Base-by-base conservation (phyloP, 92 coral and sea anemone genomes). In the Umimayanthus chanpuru region DNA sequence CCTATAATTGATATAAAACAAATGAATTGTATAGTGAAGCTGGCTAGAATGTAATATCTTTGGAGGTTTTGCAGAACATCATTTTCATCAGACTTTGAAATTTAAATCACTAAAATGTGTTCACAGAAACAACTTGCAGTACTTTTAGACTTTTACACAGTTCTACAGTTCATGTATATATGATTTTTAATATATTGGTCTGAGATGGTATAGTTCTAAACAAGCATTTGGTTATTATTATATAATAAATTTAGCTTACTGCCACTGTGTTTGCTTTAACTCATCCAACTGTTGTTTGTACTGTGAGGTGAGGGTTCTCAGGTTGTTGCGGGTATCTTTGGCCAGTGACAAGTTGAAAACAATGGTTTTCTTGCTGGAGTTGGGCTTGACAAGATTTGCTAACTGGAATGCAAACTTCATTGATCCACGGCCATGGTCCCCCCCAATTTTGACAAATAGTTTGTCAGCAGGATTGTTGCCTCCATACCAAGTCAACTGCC, bases 341-440 rank as follows among this genome's bases (percentile, higher is more conserved):
- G 68, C 89, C 66, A 72, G 81, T 72, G 49, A 86, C 50, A 76
- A 72, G 89, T 14, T 66, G 53, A 86, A 86, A 28, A 86, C 83
- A n/a, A 86, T 55, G 28, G 83, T 86, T 49, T 74, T 86, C 67
- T 86, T 86, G 89, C 83, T 49, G 7, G 89, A 86, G 64, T 76
- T 86, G 81, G 89, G 89, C 70, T 86, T 86, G 74, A 86, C 73
- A 20, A 86, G 44, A 61, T 86, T 86, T 72, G 85, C 90, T 26
- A 88, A 39, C 50, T 88, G 90, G 74, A 88, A 88, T 28, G 55
- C 80, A 47, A 88, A 78, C 81, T 88, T 88, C 90, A 79, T 88
- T 36, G 90, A 65, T 7, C 86, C 90, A 61, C 81, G 44, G 36
- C 90, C 78, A 38, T 41, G 79, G 58, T 79, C 79, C 64, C 90